phyloP scores from a whole-genome alignment of 2,888 invertebrate genomes.

The Sycophila texana region DNA sequence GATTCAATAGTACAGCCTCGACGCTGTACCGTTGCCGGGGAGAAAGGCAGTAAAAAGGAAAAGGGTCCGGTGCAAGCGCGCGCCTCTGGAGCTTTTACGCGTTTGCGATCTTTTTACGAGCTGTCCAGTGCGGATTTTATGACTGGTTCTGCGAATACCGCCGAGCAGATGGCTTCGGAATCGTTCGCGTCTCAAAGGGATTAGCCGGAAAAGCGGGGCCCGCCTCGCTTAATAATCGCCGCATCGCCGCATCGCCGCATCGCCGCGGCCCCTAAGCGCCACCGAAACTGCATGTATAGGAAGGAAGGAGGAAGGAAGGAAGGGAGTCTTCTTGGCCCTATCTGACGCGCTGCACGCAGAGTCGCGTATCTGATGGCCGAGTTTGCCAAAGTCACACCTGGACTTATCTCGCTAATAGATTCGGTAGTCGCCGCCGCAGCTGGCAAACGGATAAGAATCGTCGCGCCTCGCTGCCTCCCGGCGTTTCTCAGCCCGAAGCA shows the following conservation, averaged over 20 bases:
- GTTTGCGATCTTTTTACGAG: conserved; percentile 49
- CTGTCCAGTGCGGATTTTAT: conserved; percentile 50
- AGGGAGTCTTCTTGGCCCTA: conserved; percentile 17
- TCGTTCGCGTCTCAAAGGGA: conserved; percentile 30
- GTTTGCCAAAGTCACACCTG: conserved; percentile 57
- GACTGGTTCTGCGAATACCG: conserved; percentile 10
- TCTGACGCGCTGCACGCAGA: conserved; percentile 5
- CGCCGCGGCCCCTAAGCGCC: background rate
- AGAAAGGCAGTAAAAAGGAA: conserved; percentile 31
- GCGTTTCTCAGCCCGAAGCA: background rate
- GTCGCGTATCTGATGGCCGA: conserved; percentile 59
- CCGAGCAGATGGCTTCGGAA: conserved; percentile 1
- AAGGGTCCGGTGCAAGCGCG: background rate
- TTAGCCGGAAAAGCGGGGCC: conserved; percentile 10
- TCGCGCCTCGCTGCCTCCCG: background rate
- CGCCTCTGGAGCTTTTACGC: conserved; percentile 33
- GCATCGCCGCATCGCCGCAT: background rate
- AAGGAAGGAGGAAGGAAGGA: conserved; percentile 3
- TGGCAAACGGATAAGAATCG: conserved; percentile 33
- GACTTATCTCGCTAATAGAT: conserved; percentile 59
- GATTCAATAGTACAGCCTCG: conserved; percentile 27
- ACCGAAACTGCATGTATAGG: conserved; percentile 4
- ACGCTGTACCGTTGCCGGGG: background rate
- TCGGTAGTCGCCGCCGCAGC: conserved; percentile 27
- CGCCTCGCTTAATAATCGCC: background rate